These are phyloP conservation scores for Drosophila virilis DNA, from an alignment of 1,140 invertebrate genomes.

Conservation along the genomic window DNA sequence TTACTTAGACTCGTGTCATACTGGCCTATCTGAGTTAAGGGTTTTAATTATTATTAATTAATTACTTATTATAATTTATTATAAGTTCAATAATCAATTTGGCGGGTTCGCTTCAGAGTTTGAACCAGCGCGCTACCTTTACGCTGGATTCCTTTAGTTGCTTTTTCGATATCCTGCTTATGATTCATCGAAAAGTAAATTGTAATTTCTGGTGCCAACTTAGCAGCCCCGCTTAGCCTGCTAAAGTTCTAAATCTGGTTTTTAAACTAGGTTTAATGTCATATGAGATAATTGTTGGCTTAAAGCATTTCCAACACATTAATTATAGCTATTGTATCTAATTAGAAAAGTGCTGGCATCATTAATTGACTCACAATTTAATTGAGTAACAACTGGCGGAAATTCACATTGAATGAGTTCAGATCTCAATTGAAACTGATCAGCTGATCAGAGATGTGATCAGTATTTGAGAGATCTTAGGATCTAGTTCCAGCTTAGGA, in stretches of 20 bases:
- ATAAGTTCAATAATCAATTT: too few relatives aligned
- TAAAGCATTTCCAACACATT: neutral
- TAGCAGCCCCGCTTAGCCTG: neutral
- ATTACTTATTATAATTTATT: too few relatives aligned
- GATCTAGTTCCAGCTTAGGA: neutral
- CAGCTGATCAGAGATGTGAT: neutral
- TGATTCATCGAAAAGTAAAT: too few relatives aligned
- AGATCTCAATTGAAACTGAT: neutral
- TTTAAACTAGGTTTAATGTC: neutral
- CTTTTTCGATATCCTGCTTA: too few relatives aligned
- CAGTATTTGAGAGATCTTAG: neutral
- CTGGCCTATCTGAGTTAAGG: too few relatives aligned
- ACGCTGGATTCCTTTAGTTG: too few relatives aligned
- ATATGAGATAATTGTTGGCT: conserved; percentile 9
- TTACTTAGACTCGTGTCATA: too few relatives aligned
- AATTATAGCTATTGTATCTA: neutral
- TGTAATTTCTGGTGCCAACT: too few relatives aligned
- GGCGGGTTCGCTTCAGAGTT: too few relatives aligned
- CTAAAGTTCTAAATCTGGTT: conserved; percentile 14
- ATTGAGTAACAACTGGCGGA: conserved; percentile 4
- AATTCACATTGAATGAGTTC: conserved; percentile 12
- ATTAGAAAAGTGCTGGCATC: conserved; percentile 14
- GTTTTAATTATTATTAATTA: too few relatives aligned
- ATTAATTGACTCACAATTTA: conserved; percentile 27
- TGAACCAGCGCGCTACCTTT: too few relatives aligned